These are phyloP conservation scores for Gambusia yucatana DNA, from an alignment of 2,797 vertebrate genomes.

Conservation along the genomic window DNA sequence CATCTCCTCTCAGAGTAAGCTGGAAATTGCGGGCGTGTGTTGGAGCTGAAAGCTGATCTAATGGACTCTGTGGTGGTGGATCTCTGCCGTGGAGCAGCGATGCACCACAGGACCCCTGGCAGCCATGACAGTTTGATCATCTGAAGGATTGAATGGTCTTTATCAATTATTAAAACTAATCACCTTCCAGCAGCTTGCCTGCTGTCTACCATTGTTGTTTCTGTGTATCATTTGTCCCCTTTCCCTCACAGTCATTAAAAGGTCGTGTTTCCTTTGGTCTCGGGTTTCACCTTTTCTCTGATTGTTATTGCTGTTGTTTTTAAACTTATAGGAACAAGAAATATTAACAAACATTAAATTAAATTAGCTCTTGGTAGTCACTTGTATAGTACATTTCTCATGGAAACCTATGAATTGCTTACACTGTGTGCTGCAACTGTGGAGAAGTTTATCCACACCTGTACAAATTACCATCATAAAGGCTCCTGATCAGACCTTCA, in stretches of 20 bases:
- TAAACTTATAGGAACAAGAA: not conserved
- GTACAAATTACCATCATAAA: not conserved
- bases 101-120: conserved; percentile 63
- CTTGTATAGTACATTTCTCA: not conserved
- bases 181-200: conserved; percentile 51
- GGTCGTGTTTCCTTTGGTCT: conserved; percentile 16
- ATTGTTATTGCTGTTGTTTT: not conserved
- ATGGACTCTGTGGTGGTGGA: conserved; percentile 47
- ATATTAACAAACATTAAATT: not conserved
- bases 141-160: conserved; percentile 69
- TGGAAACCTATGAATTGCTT: not conserved
- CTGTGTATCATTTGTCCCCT: conserved; percentile 23
- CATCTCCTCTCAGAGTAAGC: conserved; percentile 20
- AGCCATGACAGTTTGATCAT: conserved; percentile 75
- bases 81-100: conserved; percentile 46
- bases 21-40: conserved; percentile 24
- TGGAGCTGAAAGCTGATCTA: conserved; percentile 68
- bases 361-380: not conserved
- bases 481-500: not conserved
- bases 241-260: conserved; percentile 23
- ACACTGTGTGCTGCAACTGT: not conserved
- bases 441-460: not conserved
- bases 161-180: conserved; percentile 81
- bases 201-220: conserved; percentile 35
- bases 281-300: conserved; percentile 5